These are phyloP conservation scores for Loxodonta africana DNA, from an alignment of 2,113 vertebrate species.

Conservation along the genomic window DNA sequence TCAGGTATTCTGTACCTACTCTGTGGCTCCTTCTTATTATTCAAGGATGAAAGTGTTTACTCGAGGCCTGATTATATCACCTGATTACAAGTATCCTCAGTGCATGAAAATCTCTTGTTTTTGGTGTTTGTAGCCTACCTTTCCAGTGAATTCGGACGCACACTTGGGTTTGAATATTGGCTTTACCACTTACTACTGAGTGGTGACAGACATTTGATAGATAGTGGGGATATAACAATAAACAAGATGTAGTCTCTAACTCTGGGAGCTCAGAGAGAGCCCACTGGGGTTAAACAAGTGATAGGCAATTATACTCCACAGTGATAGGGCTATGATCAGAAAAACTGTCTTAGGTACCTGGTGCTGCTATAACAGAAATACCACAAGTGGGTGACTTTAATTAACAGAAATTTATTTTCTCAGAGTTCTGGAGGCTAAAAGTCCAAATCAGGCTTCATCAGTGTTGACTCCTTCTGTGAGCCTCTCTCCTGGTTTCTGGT, in stretches of 20 bases:
- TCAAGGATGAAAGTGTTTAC: slow-evolving; percentile 1
- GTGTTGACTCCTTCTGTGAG: background rate
- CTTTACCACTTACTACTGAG: background rate
- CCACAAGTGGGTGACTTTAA: background rate
- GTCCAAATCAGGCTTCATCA: background rate
- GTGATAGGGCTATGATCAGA: background rate
- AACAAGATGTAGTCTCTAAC: background rate
- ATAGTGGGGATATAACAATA: background rate
- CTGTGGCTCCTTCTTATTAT: background rate
- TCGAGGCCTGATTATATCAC: background rate
- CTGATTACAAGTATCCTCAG: slow-evolving; percentile 29
- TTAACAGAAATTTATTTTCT: background rate
- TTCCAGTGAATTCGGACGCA: background rate
- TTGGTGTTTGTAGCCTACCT: background rate
- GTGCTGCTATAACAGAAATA: background rate
- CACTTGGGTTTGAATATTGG: background rate
- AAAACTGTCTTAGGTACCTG: background rate
- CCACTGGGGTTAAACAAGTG: background rate
- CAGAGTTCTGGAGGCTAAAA: background rate
- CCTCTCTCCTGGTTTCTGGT: background rate
- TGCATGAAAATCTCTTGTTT: slow-evolving; percentile 21
- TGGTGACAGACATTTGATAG: background rate
- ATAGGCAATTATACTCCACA: background rate
- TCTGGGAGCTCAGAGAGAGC: background rate
- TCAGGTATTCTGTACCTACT: background rate